Conservation (phyloP, 2,888 invertebrate species). For the Elysia crispata region DNA sequence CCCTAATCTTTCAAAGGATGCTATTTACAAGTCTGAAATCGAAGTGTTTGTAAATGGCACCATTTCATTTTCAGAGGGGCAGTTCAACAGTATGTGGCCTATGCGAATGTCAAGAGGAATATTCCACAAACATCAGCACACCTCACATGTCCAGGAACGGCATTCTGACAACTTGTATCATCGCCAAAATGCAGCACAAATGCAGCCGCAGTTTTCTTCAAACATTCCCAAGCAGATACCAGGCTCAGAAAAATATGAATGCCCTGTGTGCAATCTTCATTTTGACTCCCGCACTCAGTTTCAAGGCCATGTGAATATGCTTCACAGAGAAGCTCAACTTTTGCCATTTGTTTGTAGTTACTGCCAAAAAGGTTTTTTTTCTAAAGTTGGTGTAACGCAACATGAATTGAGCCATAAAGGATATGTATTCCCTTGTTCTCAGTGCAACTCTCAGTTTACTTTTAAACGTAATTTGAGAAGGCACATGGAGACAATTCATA, state of each 20-base stretch:
- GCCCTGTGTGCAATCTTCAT: constrained; percentile 15
- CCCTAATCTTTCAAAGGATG: too few species aligned
- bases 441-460: constrained; percentile 36
- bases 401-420: constrained; percentile 43
- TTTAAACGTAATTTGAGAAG: constrained; percentile 40
- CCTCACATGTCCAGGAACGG: too few species aligned
- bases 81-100: too few species aligned
- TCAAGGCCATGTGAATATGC: constrained; percentile 41
- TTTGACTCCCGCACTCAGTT: constrained; percentile 33
- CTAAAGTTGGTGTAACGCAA: constrained; percentile 41
- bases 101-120: too few species aligned
- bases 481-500: constrained; percentile 41
- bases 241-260: not conserved
- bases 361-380: constrained; percentile 47
- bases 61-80: too few species aligned
- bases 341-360: constrained; percentile 42
- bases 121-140: too few species aligned
- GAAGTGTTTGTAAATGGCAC: too few species aligned
- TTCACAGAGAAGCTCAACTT: constrained; percentile 27
- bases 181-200: too few species aligned
- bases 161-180: too few species aligned
- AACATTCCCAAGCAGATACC: too few species aligned
- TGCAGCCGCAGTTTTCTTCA: too few species aligned
- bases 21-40: too few species aligned
- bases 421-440: constrained; percentile 31